Percentiles rank a stretch among this genome's conserved stretches.
phyloP scores from a whole-genome alignment of 2,888 invertebrate species.

The Pyrrhosoma nymphula region DNA sequence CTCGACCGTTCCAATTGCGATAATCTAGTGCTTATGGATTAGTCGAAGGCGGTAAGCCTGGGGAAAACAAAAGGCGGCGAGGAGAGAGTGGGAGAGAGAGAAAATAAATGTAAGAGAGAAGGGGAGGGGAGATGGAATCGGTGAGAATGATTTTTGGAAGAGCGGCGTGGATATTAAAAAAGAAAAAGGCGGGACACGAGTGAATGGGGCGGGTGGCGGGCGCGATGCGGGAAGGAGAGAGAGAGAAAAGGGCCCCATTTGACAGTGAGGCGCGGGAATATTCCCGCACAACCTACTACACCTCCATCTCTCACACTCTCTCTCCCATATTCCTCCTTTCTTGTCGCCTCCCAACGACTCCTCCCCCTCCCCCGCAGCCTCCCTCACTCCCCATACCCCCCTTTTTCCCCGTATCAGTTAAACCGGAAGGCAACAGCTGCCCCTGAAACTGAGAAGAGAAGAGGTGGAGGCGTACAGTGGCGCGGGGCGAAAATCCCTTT shows the following conservation, averaged over 20 bases:
- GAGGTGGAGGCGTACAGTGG: neutral
- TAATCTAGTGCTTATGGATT: neutral
- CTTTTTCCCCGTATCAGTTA: conserved; percentile 9
- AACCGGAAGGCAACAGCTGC: conserved; percentile 47
- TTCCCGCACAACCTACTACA: neutral
- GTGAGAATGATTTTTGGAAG: neutral
- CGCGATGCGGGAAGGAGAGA: neutral
- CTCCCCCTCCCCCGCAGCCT: neutral
- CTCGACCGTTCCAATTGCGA: neutral
- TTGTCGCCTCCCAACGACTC: neutral
- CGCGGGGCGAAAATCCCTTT: neutral
- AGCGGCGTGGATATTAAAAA: neutral
- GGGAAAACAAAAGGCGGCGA: neutral
- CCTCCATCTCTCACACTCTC: neutral
- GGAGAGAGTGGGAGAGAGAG: neutral
- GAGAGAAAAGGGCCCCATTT: neutral
- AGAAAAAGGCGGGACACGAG: neutral
- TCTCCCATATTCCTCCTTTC: neutral
- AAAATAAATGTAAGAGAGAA: neutral
- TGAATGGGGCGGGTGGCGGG: neutral
- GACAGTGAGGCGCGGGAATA: neutral
- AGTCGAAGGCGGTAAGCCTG: neutral
- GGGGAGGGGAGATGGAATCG: neutral
- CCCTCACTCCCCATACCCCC: neutral
- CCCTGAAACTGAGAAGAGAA: neutral